Evolutionary conservation across 53 echinoderm and acorn worm genomes (phyloP).

Genomic region (Echinometra lucunter): DNA sequence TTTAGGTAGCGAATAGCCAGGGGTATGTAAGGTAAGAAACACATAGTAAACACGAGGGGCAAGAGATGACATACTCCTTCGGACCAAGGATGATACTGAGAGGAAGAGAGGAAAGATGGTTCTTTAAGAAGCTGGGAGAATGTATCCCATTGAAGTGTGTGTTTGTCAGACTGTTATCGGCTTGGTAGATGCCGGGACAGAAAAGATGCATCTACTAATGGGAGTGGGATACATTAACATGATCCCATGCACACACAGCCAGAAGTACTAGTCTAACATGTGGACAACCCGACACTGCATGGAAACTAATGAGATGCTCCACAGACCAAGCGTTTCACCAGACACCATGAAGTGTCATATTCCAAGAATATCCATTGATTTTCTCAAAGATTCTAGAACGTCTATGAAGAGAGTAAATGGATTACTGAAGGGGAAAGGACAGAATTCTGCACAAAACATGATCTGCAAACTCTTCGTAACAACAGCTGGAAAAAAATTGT

Average conservation of each 20-base stretch:
- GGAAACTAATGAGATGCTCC: background rate
- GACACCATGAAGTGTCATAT: background rate
- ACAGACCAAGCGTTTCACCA: background rate
- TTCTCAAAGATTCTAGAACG: background rate
- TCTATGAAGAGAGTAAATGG: background rate
- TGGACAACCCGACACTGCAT: background rate
- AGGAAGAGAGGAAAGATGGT: background rate
- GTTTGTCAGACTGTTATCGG: constrained; percentile 2
- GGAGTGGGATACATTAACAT: constrained; percentile 15
- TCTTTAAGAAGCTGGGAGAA: background rate
- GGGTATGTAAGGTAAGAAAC: background rate
- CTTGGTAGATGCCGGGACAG: background rate
- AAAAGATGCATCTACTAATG: background rate
- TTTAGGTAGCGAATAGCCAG: background rate
- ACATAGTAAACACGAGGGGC: background rate
- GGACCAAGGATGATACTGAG: background rate
- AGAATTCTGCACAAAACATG: background rate
- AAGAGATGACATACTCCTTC: background rate
- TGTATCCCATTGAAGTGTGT: background rate
- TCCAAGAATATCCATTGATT: background rate
- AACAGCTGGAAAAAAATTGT: background rate
- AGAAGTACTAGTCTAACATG: background rate
- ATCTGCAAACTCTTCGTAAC: background rate
- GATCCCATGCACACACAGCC: background rate
- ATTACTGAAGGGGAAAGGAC: background rate